These are phyloP conservation scores for Tachyglossus aculeatus DNA, from an alignment of 2,797 vertebrate species.

Conservation along the genomic window DNA sequence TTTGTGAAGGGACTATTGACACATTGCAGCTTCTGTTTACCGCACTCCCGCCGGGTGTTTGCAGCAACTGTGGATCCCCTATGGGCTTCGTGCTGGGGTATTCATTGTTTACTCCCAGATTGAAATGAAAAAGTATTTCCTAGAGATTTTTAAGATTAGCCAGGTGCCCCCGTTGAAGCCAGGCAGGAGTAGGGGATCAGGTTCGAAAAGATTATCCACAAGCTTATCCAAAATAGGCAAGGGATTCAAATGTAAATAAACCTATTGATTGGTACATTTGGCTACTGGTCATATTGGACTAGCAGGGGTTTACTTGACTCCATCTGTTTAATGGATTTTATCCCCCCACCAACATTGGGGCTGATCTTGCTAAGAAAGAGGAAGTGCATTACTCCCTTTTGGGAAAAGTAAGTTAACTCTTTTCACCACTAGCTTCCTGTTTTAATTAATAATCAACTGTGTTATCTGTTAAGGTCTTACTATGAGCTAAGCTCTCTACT, in stretches of 20 bases:
- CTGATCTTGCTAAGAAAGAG: conserved; percentile 3
- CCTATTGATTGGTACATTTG: conserved; percentile 20
- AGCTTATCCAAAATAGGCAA: conserved; percentile 17
- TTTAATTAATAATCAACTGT: too few species aligned
- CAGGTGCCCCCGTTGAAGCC: background rate
- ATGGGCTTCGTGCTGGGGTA: background rate
- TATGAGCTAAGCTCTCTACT: too few species aligned
- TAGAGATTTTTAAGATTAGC: background rate
- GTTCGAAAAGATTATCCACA: conserved; percentile 31
- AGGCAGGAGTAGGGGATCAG: too few species aligned
- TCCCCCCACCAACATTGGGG: conserved; percentile 1
- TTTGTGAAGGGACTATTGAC: too few species aligned
- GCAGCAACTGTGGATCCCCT: background rate
- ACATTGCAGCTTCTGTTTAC: too few species aligned
- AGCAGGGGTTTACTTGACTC: background rate
- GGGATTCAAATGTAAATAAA: conserved; percentile 30
- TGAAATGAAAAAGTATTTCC: background rate
- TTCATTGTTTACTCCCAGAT: too few species aligned
- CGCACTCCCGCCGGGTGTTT: too few species aligned
- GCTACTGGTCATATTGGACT: conserved; percentile 14
- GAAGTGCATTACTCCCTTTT: background rate
- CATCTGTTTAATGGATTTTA: conserved; percentile 4
- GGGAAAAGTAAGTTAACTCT: too few species aligned
- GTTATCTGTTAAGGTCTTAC: too few species aligned
- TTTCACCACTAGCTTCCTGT: too few species aligned